phyloP scores from a whole-genome alignment of 2,888 invertebrate genomes.

The Dinocampus coccinellae region DNA sequence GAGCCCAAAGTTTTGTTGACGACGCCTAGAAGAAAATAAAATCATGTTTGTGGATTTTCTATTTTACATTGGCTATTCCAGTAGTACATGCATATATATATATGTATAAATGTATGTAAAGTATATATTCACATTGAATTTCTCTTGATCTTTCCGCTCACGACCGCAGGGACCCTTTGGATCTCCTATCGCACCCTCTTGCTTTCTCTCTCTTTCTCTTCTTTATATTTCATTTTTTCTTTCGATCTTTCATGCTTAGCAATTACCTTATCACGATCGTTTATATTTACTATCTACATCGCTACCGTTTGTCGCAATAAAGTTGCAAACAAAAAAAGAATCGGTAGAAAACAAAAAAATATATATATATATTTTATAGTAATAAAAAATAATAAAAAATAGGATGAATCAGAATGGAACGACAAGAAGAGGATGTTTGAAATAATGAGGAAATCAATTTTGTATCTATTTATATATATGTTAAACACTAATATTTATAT shows the following conservation, averaged over 20 bases:
- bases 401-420: neutral
- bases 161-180: slow-evolving; percentile 5
- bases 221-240: slow-evolving; percentile 18
- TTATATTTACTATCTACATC: slow-evolving; percentile 37
- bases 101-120: neutral
- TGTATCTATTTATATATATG: neutral
- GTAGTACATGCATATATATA: neutral
- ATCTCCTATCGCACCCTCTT: neutral
- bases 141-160: slow-evolving; percentile 31
- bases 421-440: neutral
- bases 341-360: too few relatives aligned
- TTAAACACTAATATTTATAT: neutral
- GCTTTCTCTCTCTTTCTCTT: neutral
- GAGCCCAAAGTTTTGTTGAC: slow-evolving; percentile 14
- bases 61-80: neutral
- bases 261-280: slow-evolving; percentile 51
- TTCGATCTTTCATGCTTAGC: slow-evolving; percentile 30
- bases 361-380: neutral
- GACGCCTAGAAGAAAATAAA: slow-evolving; percentile 7
- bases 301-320: slow-evolving; percentile 39
- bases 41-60: neutral
- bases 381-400: neutral
- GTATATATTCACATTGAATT: neutral
- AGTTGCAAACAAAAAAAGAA: neutral
- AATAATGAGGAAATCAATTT: neutral